phyloP scores from a whole-genome alignment of 2,113 vertebrate species.

The Neogale vison region DNA sequence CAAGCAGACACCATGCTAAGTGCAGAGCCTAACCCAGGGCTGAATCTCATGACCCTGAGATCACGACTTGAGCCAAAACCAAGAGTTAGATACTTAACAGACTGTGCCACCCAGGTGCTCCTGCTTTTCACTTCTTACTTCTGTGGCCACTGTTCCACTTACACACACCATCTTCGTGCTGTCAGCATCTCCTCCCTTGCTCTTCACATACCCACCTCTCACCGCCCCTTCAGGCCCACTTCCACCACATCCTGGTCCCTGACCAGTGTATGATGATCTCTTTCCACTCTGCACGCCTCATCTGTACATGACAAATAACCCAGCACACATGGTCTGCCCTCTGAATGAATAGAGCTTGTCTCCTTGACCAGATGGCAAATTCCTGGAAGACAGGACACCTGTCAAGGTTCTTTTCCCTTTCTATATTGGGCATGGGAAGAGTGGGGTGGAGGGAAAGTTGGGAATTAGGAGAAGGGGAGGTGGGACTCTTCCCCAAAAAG shows the following conservation, averaged over 20 bases:
- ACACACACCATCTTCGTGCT: neutral
- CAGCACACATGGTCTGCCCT: neutral
- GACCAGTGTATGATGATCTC: too few species aligned
- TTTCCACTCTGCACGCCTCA: neutral
- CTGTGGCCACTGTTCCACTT: fast-evolving
- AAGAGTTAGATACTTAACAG: neutral
- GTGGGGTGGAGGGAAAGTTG: too few species aligned
- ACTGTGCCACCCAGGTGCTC: neutral
- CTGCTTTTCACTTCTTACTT: neutral
- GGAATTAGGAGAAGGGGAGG: neutral
- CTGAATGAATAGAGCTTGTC: neutral
- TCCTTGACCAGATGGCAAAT: neutral
- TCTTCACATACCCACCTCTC: neutral
- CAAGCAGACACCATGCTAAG: neutral
- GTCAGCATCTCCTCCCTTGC: neutral
- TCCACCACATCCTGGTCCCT: neutral
- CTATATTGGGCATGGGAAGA: neutral
- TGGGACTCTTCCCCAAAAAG: neutral
- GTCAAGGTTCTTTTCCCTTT: neutral
- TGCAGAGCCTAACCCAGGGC: neutral
- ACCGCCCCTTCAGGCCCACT: neutral
- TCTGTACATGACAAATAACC: neutral
- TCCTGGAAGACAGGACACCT: neutral
- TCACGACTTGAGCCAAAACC: neutral
- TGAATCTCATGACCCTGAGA: neutral